Percentiles rank a stretch among this genome's conserved stretches.
phyloP scores from a whole-genome alignment of 2,113 vertebrate genomes.

The Gavia stellata region DNA sequence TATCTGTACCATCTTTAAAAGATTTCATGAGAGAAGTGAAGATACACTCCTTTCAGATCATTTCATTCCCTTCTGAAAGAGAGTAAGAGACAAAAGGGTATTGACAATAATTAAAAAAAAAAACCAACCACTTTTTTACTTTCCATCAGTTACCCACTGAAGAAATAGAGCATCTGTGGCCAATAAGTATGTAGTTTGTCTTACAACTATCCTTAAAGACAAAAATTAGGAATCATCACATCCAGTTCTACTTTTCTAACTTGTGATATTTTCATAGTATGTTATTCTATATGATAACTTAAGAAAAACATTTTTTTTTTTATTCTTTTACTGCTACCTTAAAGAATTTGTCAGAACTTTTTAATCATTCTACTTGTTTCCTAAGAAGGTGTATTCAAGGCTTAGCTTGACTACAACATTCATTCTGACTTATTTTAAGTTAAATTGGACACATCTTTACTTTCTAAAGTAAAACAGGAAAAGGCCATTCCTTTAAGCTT shows the following conservation, averaged over 20 bases:
- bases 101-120: background rate
- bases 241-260: background rate
- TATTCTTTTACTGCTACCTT: background rate
- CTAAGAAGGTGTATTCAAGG: background rate
- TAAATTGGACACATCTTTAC: background rate
- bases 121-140: background rate
- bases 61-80: background rate
- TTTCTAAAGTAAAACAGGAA: background rate
- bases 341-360: background rate
- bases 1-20: background rate
- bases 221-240: background rate
- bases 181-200: background rate
- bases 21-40: background rate
- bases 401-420: background rate
- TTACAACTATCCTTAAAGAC: background rate
- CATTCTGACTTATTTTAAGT: background rate
- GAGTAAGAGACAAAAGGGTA: background rate
- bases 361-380: background rate
- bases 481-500: background rate
- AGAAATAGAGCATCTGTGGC: background rate
- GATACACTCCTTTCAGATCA: background rate
- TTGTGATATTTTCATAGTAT: background rate
- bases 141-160: background rate
- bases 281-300: background rate
- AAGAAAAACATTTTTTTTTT: background rate